A percentile compares a stretch with the other conserved stretches of the same genome.
Conservation (phyloP, 1,140 invertebrate genomes). For the Neelides sp. region DNA sequence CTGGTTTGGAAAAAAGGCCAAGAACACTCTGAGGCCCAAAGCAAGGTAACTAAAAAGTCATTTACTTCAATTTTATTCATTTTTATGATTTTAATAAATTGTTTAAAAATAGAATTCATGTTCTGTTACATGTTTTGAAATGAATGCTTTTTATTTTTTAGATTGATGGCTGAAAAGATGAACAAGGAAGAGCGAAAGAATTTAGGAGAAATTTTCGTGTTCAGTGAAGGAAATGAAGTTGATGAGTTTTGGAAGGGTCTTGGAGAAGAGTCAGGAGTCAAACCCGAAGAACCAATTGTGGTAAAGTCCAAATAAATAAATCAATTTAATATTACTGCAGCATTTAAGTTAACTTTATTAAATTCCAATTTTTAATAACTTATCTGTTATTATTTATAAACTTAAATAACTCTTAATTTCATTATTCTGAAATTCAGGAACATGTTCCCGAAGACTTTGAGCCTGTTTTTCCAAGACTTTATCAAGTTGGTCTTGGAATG, state of each 20-base stretch:
- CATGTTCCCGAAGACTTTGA: conserved; percentile 66
- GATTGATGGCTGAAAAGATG: conserved; percentile 93
- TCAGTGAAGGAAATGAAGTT: conserved; percentile 67
- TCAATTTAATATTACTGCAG: too few species aligned
- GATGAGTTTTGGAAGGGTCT: conserved; percentile 70
- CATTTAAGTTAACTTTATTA: too few species aligned
- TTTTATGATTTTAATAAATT: not conserved
- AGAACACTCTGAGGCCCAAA: conserved; percentile 90
- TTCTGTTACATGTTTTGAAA: too few species aligned
- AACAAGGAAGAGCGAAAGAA: conserved; percentile 98
- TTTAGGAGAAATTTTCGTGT: conserved; percentile 75
- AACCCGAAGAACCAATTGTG: conserved; percentile 32
- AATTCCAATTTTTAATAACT: conserved; percentile 9
- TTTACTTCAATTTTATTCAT: not conserved
- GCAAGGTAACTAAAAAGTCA: conserved; percentile 41
- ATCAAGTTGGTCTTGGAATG: conserved; percentile 92
- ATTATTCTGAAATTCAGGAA: too few species aligned
- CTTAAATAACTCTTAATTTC: conserved; percentile 6
- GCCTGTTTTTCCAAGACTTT: conserved; percentile 66
- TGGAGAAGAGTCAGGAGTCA: conserved; percentile 39
- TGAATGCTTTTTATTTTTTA: conserved; percentile 32
- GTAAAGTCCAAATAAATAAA: too few species aligned
- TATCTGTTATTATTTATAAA: conserved; percentile 11
- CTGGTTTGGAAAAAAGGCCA: conserved; percentile 82
- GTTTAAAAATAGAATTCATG: not conserved